Evolutionary conservation across 2,113 vertebrate species (phyloP), one percentile per base, ranked within the genome.

Genomic region (Amphiprion percula): DNA sequence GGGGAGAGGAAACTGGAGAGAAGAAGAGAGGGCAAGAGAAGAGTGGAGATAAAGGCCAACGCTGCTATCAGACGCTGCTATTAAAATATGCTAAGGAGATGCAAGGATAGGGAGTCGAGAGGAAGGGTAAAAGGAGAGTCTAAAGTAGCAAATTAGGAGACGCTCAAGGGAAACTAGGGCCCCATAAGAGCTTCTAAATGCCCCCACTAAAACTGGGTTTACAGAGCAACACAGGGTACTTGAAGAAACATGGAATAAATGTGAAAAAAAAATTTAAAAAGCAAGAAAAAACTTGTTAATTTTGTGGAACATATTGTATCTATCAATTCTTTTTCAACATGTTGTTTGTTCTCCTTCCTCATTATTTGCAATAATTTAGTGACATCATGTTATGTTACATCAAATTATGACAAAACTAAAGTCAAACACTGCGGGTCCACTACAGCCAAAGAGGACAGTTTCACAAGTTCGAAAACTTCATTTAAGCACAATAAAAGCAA

Each of bases 41-140:
- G 47, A 77, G 83, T 17, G 8, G 33, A 77, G 68, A 82, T 80
- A 68, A 88, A 82, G 81, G 75, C 83, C 77, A 78, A 61, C 79
- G 64, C 70, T 28, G 23, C 77, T 67, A 75, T 78, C 68, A 79
- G 61, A 72, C 69, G 68, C 55, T 30, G 47, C 79, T 87, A 74
- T 81, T 88, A 87, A 90, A 90, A 89, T 91, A 92, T 92, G 89
- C 77, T 85, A 88, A 92, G 60, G 74, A 89, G 77, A 89, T 84
- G 86, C 69, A 68, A 55, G 81, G 77, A 71, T 73, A 63, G 86
- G 81, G 86, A 88, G 67, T 26, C 5, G 41, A 80, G 77, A 79
- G 73, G 76, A 88, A 83, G 80, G 79, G 83, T 85, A 79, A 85
- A 84, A 82, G 72, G 79, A 86, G 79, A 86, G 87, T 68, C 49